Evolutionary conservation across 2,888 invertebrate genomes (phyloP), one percentile per base, ranked within the genome.

Genomic region (Agriopis aurantiaria): DNA sequence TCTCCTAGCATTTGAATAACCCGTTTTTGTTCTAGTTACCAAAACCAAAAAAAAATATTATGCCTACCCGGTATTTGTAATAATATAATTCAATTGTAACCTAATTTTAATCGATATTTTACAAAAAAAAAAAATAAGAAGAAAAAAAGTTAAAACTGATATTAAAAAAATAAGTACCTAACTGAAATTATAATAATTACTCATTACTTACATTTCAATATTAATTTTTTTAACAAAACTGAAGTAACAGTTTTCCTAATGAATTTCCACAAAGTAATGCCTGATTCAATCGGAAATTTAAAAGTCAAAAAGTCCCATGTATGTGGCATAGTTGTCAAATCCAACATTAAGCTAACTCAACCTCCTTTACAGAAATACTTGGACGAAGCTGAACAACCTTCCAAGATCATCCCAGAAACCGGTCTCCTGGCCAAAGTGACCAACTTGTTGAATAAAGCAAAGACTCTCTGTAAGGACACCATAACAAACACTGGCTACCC

Each of bases 401-500:
- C 84, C 58, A 60, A 67, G 0, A 56, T 82, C 0, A 78, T 93
- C 45, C 43, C 82, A 0, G 91, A 91, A 3, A 85, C 85, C 0
- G 87, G 88, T 55, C 85, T 95, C 0, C 77, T 95, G 7, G 80
- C 86, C 0, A 94, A 91, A 76, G 83, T 91, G 0, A 84, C 89
- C 0, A 90, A 73, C 60, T 84, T 96, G 56, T 94, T 96, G 73
- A 89, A 89, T 67, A 97, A 96, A 74, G 96, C 97, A 0, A 95
- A 95, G 70, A 93, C 93, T 14, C 85, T 97, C 0, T 97, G 97
- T 71, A 95, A 96, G 77, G 95, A 96, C 72, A 95, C 95, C 0
- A 95, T 97, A 33, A 81, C 88, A 0, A 89, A 91, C 85, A 94
- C 79, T 88, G 87, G 93, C 0, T 97, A 97, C 81, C 95, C 96